Percentiles rank a stretch among this genome's conserved stretches.
phyloP scores from a whole-genome alignment of 2,797 vertebrate genomes.

The Poecile montanus region DNA sequence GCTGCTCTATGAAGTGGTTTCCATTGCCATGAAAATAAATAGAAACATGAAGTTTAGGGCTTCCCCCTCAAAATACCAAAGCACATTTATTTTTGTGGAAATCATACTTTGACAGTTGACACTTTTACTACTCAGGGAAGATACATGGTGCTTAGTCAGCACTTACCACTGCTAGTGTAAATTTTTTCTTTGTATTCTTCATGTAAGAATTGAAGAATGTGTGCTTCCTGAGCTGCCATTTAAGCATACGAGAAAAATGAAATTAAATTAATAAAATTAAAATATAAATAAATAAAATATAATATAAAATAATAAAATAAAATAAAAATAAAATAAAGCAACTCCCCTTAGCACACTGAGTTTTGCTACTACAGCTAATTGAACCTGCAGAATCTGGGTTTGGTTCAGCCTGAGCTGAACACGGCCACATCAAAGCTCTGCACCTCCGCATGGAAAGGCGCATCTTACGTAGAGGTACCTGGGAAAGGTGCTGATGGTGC shows the following conservation, averaged over 20 bases:
- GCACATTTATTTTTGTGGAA: conserved; percentile 3
- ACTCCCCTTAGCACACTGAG: conserved; percentile 23
- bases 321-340: not conserved
- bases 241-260: conserved; percentile 40
- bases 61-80: not conserved
- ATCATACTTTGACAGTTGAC: not conserved
- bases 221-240: conserved; percentile 62
- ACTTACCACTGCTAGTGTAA: conserved; percentile 58
- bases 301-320: not conserved
- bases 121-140: conserved; percentile 50
- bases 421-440: conserved; percentile 62
- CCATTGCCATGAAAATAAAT: not conserved
- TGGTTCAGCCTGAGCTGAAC: conserved; percentile 6
- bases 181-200: conserved; percentile 67
- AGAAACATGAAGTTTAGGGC: not conserved
- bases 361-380: conserved; percentile 10
- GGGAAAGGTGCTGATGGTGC: conserved; percentile 52
- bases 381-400: conserved; percentile 16
- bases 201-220: conserved; percentile 47
- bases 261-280: not conserved
- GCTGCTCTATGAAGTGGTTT: not conserved
- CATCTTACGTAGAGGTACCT: not conserved
- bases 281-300: not conserved
- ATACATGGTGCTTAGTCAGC: conserved; percentile 37
- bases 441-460: conserved; percentile 21